Base-by-base conservation (phyloP, 37 sponge, comb jelly and placozoan genomes). In the Hexactinellida sp. region DNA sequence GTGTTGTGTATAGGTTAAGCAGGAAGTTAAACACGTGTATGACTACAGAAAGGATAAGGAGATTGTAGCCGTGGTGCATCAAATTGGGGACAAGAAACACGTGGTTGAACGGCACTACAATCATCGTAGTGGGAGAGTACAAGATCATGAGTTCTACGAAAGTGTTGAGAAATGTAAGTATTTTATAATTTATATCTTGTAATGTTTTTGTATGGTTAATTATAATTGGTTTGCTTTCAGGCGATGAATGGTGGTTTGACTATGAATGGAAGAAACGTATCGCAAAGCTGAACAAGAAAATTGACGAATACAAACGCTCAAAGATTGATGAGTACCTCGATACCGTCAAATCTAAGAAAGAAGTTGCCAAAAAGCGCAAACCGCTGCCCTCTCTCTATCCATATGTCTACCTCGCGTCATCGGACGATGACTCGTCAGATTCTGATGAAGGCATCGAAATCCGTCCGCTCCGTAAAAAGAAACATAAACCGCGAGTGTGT, bases 81-180 rank as follows among this genome's bases (percentile, higher is more conserved):
- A 63, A 23, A 63, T 63, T n/a, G 76, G 76, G 13, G 32, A 63
- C 19, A 63, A 63, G 30, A 63, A 63, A 28, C 76, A 63, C 34
- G 30, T 63, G 5, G 76, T 63, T 7, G 76, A 63, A 23, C 3
- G 76, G 76, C 76, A 63, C 13, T 63, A 63, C 76, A 63, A 63
- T n/a, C 76, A 63, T 23, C 76, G 76, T 63, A 63, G 76, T 63
- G 76, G 76, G 25, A 63, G 76, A n/a, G 76, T 63, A n/a, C 76
- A 63, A n/a, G 76, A 63, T 63, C 76, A 63, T 7, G 76, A 63
- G 76, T 63, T 25, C 76, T 63, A 63, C 13, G 76, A 63, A 63
- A 32, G 34, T n/a, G 76, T 63, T 63, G 76, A 63, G 76, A 63
- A 63, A 63, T 63, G 76, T 63, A 63, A 63, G 76, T 63, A 7